These are phyloP conservation scores for Campoplex capitator DNA, from an alignment of 2,888 invertebrate species.

Conservation along the genomic window DNA sequence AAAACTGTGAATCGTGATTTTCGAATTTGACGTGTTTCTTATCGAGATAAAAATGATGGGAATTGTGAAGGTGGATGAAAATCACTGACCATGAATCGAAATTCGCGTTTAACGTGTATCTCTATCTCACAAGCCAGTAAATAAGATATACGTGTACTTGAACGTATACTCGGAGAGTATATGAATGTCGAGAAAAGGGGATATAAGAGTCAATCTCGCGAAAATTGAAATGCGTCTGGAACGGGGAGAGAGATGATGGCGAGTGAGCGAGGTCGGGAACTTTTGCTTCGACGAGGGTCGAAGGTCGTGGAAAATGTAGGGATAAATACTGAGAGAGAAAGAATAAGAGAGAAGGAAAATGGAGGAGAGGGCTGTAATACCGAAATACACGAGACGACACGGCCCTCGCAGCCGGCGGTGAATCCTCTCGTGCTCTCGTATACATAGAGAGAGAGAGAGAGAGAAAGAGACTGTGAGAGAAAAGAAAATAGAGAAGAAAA, in stretches of 20 bases:
- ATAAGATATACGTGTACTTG: neutral
- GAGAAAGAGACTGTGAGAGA: conserved; percentile 4
- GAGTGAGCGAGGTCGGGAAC: conserved; percentile 53
- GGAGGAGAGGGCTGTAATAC: conserved; percentile 35
- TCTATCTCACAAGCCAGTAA: conserved; percentile 1
- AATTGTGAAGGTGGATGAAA: neutral
- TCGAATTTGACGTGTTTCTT: neutral
- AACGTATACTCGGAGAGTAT: conserved; percentile 2
- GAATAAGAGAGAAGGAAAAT: neutral
- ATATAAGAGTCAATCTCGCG: conserved; percentile 54
- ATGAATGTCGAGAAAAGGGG: conserved; percentile 35
- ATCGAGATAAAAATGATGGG: neutral
- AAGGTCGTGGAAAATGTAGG: conserved; percentile 50
- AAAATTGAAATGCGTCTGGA: conserved; percentile 61
- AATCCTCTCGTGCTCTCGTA: conserved; percentile 1
- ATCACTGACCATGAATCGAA: conserved; percentile 2
- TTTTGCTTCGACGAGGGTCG: conserved; percentile 32
- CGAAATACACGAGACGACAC: conserved; percentile 58
- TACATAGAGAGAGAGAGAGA: neutral
- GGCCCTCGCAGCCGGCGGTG: neutral
- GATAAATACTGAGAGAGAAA: neutral
- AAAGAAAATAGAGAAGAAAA: conserved; percentile 6
- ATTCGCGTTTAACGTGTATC: neutral
- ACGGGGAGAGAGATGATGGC: conserved; percentile 13
- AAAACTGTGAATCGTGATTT: neutral